Percentiles rank a stretch among this genome's conserved stretches.
These are phyloP conservation scores for Sialia sialis DNA, from an alignment of 2,113 vertebrate genomes.

Conservation along the genomic window DNA sequence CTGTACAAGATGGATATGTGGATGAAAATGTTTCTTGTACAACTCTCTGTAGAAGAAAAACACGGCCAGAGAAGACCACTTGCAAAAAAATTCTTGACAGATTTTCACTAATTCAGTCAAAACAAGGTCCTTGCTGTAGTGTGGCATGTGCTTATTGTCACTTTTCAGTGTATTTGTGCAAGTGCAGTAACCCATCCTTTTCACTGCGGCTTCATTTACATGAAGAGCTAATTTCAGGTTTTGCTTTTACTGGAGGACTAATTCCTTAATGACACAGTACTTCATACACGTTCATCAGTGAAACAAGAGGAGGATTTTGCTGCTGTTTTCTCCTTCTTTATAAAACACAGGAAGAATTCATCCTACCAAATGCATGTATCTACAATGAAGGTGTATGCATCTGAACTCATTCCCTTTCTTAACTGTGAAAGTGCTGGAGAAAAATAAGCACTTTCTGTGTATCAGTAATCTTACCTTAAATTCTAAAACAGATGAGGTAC, in stretches of 20 bases:
- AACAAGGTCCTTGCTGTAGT: neutral
- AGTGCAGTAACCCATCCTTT: neutral
- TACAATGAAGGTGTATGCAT: neutral
- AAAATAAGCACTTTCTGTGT: neutral
- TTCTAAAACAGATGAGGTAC: neutral
- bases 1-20: neutral
- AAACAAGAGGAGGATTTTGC: neutral
- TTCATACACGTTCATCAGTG: neutral
- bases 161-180: neutral
- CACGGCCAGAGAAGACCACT: neutral
- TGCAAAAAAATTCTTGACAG: neutral
- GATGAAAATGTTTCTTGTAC: neutral
- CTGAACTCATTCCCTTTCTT: neutral
- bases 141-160: neutral
- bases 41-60: neutral
- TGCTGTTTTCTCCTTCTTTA: neutral
- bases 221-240: neutral
- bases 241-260: neutral
- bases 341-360: neutral
- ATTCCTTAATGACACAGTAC: neutral
- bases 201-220: neutral
- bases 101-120: neutral
- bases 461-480: neutral
- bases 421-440: fast-evolving
- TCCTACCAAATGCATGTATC: neutral